Base-by-base conservation (phyloP, 1,140 invertebrate species). In the Zeugodacus cucurbitae region DNA sequence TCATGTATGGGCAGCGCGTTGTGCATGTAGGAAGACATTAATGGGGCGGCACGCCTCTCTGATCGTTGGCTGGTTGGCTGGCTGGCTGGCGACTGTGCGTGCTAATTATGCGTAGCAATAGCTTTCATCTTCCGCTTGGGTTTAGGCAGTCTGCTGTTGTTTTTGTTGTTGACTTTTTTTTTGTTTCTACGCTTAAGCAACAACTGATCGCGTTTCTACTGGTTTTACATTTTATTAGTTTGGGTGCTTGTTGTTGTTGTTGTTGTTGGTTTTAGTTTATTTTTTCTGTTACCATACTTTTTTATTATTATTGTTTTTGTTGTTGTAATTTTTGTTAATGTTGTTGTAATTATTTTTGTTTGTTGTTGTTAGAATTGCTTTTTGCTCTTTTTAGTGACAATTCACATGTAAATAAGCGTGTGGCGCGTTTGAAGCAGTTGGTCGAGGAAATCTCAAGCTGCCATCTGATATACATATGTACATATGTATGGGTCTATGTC, bases 61-160 rank as follows among this genome's bases (percentile, higher is more conserved):
- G 74, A 82, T 48, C 74, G 74, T 70, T 70, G 67, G 22, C 58
- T 62, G 11, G 20, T 20, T 14, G 58, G 58, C 11, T n/a, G n/a
- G 58, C n/a, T n/a, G 58, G 58, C 64, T 70, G 58, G 34, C 67
- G 74, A 11, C 44, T 82, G 26, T 82, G 74, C 74, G 74, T 82
- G 74, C 74, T 82, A 82, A 82, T 82, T 82, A 82, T 82, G 74
- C 74, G 41, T 82, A 82, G 74, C 44, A 48, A 78, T 48, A 82
- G 74, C 74, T 82, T 82, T 82, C 74, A 82, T 82, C 74, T 82
- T 41, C 41, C 90, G 88, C 88, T 88, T 87, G 89, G 87, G 86
- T 64, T 7, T 3, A 41, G 14, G 48, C 48, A 54, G 48, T 54
- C 14, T 10, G 1, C 20, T 54, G 11, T 54, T 54, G 11, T 20